These are phyloP conservation scores for Toxotes chatareus DNA, from an alignment of 2,113 vertebrate species.

Conservation along the genomic window DNA sequence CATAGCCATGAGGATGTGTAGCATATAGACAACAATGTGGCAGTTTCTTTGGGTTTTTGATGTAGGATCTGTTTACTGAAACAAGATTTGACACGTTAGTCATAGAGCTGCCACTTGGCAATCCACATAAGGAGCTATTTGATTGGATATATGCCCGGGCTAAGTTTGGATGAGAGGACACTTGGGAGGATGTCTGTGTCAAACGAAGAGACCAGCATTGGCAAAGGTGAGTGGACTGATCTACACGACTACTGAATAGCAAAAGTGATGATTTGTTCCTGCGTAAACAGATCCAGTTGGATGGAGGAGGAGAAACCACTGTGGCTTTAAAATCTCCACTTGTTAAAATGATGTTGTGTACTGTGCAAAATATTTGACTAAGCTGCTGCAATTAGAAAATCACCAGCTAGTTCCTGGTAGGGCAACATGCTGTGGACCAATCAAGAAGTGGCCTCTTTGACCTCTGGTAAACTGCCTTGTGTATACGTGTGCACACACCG, in stretches of 20 bases:
- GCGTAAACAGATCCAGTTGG: neutral
- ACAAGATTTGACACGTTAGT: slow-evolving; percentile 55
- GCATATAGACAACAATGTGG: neutral
- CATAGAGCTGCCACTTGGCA: slow-evolving; percentile 61
- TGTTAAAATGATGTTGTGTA: slow-evolving; percentile 5
- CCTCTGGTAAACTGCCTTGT: neutral
- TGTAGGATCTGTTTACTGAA: slow-evolving; percentile 59
- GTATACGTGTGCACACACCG: no score
- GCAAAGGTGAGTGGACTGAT: slow-evolving; percentile 6
- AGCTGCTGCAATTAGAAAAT: slow-evolving; percentile 18
- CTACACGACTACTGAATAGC: neutral
- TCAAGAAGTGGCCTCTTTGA: neutral
- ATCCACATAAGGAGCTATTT: slow-evolving; percentile 47
- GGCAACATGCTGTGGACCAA: neutral
- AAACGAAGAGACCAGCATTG: slow-evolving; percentile 26
- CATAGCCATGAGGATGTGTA: neutral
- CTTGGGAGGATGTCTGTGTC: slow-evolving; percentile 46
- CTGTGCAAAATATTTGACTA: neutral
- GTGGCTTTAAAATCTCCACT: slow-evolving; percentile 8
- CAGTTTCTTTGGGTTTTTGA: slow-evolving; percentile 44
- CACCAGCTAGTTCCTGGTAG: neutral
- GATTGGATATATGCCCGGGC: slow-evolving; percentile 62
- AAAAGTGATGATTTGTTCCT: slow-evolving; percentile 15
- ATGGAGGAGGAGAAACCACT: neutral
- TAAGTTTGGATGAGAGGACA: slow-evolving; percentile 67